A percentile compares a stretch with the other conserved stretches of the same genome.
Conservation (phyloP, 2,888 invertebrate species). For the Heterodera filipjevi region DNA sequence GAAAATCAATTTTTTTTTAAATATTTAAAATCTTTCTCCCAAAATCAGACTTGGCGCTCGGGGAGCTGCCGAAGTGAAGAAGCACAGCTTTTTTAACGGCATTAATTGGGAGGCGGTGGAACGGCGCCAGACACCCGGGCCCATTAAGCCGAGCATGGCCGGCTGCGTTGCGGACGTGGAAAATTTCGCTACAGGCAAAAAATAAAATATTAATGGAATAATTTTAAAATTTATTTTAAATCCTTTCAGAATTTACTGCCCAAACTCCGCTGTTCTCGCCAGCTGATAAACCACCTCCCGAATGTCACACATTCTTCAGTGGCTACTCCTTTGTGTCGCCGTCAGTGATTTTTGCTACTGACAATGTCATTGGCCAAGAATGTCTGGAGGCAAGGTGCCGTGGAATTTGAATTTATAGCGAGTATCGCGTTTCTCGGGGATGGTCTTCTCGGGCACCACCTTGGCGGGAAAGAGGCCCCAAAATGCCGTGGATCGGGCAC, state of each 20-base stretch:
- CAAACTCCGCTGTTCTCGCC: slow-evolving; percentile 90
- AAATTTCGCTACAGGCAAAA: slow-evolving; percentile 24
- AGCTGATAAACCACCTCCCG: slow-evolving; percentile 78
- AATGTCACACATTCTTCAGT: slow-evolving; percentile 67
- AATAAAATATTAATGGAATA: not conserved
- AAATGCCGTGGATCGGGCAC: too few species aligned
- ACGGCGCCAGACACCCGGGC: slow-evolving; percentile 79
- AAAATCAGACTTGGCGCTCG: slow-evolving; percentile 84
- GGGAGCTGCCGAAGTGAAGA: slow-evolving; percentile 86
- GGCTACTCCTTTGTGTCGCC: slow-evolving; percentile 95
- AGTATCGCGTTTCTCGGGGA: too few species aligned
- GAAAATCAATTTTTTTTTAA: too few species aligned
- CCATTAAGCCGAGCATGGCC: slow-evolving; percentile 84
- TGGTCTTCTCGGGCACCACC: too few species aligned
- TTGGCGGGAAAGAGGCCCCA: too few species aligned
- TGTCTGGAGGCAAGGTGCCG: slow-evolving; percentile 52
- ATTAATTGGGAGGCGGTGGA: slow-evolving; percentile 84
- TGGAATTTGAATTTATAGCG: too few species aligned
- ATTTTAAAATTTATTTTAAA: not conserved
- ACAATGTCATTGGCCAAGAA: slow-evolving; percentile 76
- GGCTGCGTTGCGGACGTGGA: slow-evolving; percentile 23
- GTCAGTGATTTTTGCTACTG: slow-evolving; percentile 77
- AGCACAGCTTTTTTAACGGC: slow-evolving; percentile 68
- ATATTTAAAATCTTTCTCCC: slow-evolving; percentile 56
- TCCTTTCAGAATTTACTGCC: slow-evolving; percentile 80